A percentile compares a stretch with the other conserved stretches of the same genome.
phyloP scores from a whole-genome alignment of 1,140 invertebrate genomes.

The Zophobas morio region DNA sequence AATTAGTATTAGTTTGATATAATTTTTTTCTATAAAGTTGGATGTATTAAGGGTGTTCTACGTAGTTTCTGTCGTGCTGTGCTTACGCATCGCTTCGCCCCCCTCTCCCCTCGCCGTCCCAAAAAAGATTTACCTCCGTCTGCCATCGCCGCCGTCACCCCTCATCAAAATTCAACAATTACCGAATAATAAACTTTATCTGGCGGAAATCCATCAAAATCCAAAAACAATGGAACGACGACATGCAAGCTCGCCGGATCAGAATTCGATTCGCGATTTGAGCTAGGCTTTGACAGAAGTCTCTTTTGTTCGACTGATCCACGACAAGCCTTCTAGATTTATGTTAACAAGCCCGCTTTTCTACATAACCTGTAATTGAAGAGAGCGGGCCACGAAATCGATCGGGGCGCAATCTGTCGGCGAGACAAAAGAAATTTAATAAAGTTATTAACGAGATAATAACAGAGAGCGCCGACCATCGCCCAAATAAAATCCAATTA shows the following conservation, averaged over 20 bases:
- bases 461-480: conserved; percentile 52
- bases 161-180: conserved; percentile 58
- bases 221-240: conserved; percentile 61
- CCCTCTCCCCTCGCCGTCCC: background rate
- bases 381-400: background rate
- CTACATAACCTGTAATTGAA: conserved; percentile 18
- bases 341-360: conserved; percentile 53
- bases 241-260: conserved; percentile 62
- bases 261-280: conserved; percentile 63
- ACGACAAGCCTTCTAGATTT: conserved; percentile 62
- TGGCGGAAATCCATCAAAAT: conserved; percentile 62
- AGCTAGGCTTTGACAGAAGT: conserved; percentile 61
- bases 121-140: background rate
- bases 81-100: background rate
- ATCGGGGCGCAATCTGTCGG: conserved; percentile 13
- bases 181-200: conserved; percentile 54
- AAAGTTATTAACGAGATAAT: conserved; percentile 52
- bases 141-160: background rate
- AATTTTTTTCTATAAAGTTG: no score
- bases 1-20: no score
- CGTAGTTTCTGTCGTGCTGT: no score
- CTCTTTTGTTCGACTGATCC: conserved; percentile 63
- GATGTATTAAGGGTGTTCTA: no score
- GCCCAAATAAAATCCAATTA: conserved; percentile 53
- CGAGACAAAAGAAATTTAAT: conserved; percentile 44